These are phyloP conservation scores for Pristiophorus japonicus DNA, from an alignment of 2,113 vertebrate species.

Conservation along the genomic window DNA sequence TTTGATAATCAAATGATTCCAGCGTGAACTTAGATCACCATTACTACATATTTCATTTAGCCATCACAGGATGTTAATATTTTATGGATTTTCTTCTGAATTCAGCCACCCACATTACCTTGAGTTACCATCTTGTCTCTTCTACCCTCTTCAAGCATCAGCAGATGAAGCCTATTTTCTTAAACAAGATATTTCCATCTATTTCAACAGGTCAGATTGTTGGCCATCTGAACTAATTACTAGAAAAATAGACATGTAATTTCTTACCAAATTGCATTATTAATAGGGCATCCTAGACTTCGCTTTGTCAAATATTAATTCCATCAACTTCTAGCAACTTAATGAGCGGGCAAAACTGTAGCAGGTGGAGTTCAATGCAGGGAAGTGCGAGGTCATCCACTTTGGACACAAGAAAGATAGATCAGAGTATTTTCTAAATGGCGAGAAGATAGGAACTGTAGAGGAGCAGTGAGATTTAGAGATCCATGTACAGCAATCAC, in stretches of 20 bases:
- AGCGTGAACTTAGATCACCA: background rate
- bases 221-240: background rate
- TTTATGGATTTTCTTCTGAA: background rate
- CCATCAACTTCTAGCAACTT: background rate
- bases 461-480: background rate
- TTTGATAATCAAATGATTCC: background rate
- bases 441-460: background rate
- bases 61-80: background rate
- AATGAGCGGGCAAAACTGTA: background rate
- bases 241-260: background rate
- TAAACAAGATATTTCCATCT: background rate
- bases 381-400: background rate
- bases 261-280: background rate
- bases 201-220: background rate
- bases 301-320: background rate
- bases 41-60: background rate
- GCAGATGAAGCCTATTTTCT: background rate
- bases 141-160: background rate
- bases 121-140: too few relatives aligned
- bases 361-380: background rate
- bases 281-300: background rate
- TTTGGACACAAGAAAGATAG: background rate
- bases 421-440: background rate
- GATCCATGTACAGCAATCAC: background rate
- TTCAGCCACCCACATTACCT: background rate